phyloP scores from a whole-genome alignment of 1,140 invertebrate species.

The Zophobas morio region DNA sequence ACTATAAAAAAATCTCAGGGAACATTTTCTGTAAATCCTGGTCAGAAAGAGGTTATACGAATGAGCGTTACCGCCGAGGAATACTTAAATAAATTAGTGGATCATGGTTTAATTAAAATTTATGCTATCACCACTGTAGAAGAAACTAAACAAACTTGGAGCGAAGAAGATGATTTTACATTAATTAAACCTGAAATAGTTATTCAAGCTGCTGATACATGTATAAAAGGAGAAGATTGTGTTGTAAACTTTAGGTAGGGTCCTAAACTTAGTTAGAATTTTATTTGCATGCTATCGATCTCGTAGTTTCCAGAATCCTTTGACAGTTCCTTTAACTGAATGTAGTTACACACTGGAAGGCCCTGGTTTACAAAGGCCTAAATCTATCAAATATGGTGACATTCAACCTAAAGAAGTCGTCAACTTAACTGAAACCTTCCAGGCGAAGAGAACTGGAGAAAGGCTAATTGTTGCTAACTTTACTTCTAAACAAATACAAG shows the following conservation, averaged over 20 bases:
- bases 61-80: slow-evolving; percentile 72
- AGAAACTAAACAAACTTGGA: slow-evolving; percentile 80
- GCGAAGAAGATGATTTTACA: slow-evolving; percentile 79
- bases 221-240: slow-evolving; percentile 59
- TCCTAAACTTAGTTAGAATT: slow-evolving; percentile 11
- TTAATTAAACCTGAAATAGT: slow-evolving; percentile 75
- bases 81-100: slow-evolving; percentile 79
- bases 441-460: slow-evolving; percentile 71
- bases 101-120: slow-evolving; percentile 79
- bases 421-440: slow-evolving; percentile 72
- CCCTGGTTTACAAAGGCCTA: slow-evolving; percentile 75
- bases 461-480: slow-evolving; percentile 76
- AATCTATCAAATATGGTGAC: slow-evolving; percentile 72
- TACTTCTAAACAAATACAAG: slow-evolving; percentile 75
- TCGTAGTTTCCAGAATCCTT: slow-evolving; percentile 79
- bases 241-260: slow-evolving; percentile 67
- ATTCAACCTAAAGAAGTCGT: slow-evolving; percentile 74
- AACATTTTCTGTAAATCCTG: slow-evolving; percentile 72
- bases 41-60: slow-evolving; percentile 71
- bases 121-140: slow-evolving; percentile 77
- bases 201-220: slow-evolving; percentile 67
- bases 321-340: slow-evolving; percentile 73
- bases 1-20: slow-evolving; percentile 76
- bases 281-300: slow-evolving; percentile 45
- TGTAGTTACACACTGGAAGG: slow-evolving; percentile 80